Evolutionary conservation across 2,888 invertebrate species (phyloP).

Genomic region (Podabrus alpinus): DNA sequence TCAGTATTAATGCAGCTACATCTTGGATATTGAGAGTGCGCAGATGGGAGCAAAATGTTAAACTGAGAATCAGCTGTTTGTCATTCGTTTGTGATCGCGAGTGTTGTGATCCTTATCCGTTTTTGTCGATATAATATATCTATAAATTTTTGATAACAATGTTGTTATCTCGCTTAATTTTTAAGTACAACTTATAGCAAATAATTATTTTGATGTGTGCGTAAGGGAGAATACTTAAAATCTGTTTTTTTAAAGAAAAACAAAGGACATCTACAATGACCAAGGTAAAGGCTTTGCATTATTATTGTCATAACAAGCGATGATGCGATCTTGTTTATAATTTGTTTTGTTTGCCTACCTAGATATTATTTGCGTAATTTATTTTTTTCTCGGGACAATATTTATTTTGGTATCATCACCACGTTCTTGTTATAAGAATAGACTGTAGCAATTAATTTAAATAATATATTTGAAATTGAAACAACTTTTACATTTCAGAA

Average conservation of each 20-base stretch:
- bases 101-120: slow-evolving; percentile 6
- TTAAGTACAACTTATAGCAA: slow-evolving; percentile 11
- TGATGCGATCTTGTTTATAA: background rate
- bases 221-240: background rate
- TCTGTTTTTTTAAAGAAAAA: background rate
- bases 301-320: background rate
- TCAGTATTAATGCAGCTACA: background rate
- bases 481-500: slow-evolving; percentile 12
- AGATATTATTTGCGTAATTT: background rate
- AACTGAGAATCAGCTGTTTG: slow-evolving; percentile 2
- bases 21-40: background rate
- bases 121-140: slow-evolving; percentile 12
- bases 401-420: background rate
- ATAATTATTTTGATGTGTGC: slow-evolving; percentile 5
- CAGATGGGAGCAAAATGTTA: background rate
- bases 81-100: slow-evolving; percentile 11
- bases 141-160: slow-evolving; percentile 22
- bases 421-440: background rate
- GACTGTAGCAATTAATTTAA: background rate
- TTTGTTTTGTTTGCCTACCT: background rate
- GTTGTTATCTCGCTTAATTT: slow-evolving; percentile 17
- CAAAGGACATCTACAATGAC: slow-evolving; percentile 2
- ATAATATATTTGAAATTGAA: background rate
- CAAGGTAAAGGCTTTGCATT: background rate
- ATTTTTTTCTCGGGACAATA: background rate